Percentiles rank a stretch among this genome's conserved stretches.
phyloP scores from a whole-genome alignment of 2,797 vertebrate species.

The Sphenopsis melanotis region DNA sequence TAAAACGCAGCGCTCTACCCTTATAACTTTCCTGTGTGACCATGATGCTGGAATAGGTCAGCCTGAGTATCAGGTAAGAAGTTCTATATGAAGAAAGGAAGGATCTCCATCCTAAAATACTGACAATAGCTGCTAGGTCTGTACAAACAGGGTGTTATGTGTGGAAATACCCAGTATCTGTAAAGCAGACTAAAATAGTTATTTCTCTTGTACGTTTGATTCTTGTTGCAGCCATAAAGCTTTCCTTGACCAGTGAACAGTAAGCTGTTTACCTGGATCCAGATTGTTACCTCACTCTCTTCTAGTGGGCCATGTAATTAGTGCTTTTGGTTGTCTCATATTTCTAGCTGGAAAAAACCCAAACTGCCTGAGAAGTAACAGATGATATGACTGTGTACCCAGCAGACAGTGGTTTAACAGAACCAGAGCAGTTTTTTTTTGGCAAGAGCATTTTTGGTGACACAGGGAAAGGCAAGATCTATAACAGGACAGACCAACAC shows the following conservation, averaged over 20 bases:
- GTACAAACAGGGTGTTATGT: neutral
- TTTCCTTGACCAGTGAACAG: neutral
- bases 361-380: neutral
- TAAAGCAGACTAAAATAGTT: neutral
- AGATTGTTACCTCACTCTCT: neutral
- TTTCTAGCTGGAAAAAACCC: neutral
- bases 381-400: neutral
- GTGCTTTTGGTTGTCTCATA: neutral
- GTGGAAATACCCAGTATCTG: neutral
- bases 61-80: conserved; percentile 89
- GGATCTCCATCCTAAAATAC: neutral
- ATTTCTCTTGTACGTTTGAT: neutral
- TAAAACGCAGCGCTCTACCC: conserved; percentile 81
- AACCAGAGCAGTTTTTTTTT: neutral
- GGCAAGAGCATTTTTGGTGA: neutral
- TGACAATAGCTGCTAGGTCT: neutral
- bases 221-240: neutral
- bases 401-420: neutral
- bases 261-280: neutral
- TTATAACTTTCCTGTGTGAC: conserved; percentile 94
- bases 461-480: neutral
- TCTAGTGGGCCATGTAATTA: neutral
- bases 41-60: conserved; percentile 78
- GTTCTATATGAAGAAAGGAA: neutral
- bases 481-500: neutral